Percentiles rank a stretch among this genome's conserved stretches.
Evolutionary conservation across 2,113 vertebrate genomes (phyloP).

Genomic region (Calonectris borealis): DNA sequence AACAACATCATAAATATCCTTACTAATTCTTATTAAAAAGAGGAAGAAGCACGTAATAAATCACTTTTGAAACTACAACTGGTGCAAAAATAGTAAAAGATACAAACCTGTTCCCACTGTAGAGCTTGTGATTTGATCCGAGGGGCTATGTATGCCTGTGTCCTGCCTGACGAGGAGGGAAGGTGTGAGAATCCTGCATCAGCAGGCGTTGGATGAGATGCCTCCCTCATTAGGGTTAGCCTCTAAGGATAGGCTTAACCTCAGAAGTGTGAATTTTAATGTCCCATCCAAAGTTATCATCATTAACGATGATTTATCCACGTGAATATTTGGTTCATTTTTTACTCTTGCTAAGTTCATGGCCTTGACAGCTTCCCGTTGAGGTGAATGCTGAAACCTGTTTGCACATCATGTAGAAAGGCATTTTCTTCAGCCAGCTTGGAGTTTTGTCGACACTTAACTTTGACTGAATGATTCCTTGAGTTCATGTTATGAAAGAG

Average conservation of each 20-base stretch:
- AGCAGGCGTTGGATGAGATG: background rate
- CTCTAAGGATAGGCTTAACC: background rate
- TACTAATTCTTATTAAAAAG: constrained; percentile 57
- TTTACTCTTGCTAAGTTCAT: background rate
- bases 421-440: background rate
- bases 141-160: background rate
- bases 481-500: background rate
- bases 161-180: background rate
- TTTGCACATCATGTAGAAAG: background rate
- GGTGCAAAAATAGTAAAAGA: background rate
- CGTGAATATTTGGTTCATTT: background rate
- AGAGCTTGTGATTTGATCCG: background rate
- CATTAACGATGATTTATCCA: background rate
- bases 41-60: constrained; percentile 61
- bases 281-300: background rate
- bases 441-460: background rate
- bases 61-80: constrained; percentile 56
- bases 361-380: background rate
- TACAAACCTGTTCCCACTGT: constrained; percentile 22
- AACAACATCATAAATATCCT: constrained; percentile 47
- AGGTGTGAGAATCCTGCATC: background rate
- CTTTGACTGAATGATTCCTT: background rate
- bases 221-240: background rate
- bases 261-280: constrained; percentile 20
- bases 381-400: background rate